phyloP scores from a whole-genome alignment of 2,113 vertebrate genomes.

The Lates calcarifer region DNA sequence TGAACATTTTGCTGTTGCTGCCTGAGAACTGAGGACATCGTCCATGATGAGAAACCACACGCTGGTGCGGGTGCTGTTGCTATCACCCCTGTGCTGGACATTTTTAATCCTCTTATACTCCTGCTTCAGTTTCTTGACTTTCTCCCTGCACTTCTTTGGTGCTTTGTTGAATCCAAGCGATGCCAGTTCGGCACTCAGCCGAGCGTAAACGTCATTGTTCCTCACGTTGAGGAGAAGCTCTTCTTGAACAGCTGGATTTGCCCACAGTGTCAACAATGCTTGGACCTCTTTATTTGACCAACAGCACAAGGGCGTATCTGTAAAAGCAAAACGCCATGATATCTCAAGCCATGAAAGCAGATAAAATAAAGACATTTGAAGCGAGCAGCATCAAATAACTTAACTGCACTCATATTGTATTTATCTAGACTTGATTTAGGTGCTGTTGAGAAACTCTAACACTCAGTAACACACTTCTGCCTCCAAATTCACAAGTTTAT shows the following conservation, averaged over 20 bases:
- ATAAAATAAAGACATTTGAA: background rate
- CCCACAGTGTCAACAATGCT: conserved; percentile 50
- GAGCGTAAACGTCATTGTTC: conserved; percentile 33
- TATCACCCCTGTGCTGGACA: background rate
- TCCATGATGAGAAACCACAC: conserved; percentile 48
- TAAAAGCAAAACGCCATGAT: background rate
- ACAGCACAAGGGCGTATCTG: conserved; percentile 6
- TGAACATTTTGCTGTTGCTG: background rate
- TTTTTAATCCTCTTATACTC: conserved; percentile 50
- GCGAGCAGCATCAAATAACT: too few species aligned
- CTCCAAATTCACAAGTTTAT: too few species aligned
- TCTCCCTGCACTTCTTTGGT: conserved; percentile 50
- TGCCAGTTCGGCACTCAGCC: conserved; percentile 40
- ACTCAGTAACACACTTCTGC: too few species aligned
- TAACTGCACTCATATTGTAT: too few species aligned
- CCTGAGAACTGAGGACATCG: conserved; percentile 35
- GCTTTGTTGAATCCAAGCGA: conserved; percentile 44
- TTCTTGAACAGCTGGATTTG: conserved; percentile 37
- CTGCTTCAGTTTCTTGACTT: conserved; percentile 58
- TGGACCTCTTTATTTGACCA: conserved; percentile 55
- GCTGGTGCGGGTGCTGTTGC: background rate
- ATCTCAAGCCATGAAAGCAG: background rate
- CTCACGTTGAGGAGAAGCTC: conserved; percentile 46
- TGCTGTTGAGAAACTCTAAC: too few species aligned
- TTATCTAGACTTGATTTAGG: too few species aligned